phyloP scores from a whole-genome alignment of 2,888 invertebrate species.

The Cremastinae sp. region DNA sequence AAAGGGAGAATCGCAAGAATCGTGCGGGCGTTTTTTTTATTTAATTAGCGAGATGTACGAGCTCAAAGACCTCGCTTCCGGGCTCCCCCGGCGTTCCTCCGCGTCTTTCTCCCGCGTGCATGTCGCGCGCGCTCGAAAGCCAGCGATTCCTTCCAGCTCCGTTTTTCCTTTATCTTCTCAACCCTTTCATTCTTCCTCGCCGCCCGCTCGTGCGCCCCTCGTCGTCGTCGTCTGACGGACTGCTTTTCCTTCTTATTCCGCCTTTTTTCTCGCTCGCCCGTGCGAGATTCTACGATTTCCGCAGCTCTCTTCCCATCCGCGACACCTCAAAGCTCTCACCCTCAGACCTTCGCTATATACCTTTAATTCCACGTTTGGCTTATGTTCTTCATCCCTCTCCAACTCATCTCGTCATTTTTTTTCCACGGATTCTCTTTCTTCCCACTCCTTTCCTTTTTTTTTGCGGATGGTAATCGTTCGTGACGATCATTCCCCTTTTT shows the following conservation, averaged over 20 bases:
- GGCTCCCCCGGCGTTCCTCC: constrained; percentile 45
- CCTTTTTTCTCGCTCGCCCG: constrained; percentile 21
- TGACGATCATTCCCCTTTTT: too few species aligned
- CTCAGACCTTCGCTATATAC: constrained; percentile 21
- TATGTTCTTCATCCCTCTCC: neutral
- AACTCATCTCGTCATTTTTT: too few species aligned
- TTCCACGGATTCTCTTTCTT: too few species aligned
- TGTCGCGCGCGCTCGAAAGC: constrained; percentile 22
- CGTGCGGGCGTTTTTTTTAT: constrained; percentile 71
- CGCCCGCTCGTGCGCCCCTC: constrained; percentile 20
- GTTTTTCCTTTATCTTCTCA: constrained; percentile 11
- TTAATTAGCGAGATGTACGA: constrained; percentile 78
- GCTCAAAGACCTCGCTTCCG: constrained; percentile 70
- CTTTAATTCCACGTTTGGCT: constrained; percentile 3
- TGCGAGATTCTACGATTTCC: constrained; percentile 27
- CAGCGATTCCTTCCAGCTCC: constrained; percentile 23
- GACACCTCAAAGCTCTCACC: constrained; percentile 41
- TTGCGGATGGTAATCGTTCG: too few species aligned
- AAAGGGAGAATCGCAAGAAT: constrained; percentile 45
- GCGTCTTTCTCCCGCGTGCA: constrained; percentile 34
- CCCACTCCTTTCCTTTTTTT: too few species aligned
- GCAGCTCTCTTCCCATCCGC: constrained; percentile 16
- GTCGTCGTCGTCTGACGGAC: constrained; percentile 36
- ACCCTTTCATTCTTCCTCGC: constrained; percentile 26
- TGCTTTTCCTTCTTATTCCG: constrained; percentile 14